A percentile compares a stretch with the other conserved stretches of the same genome.
phyloP scores from a whole-genome alignment of 2,113 vertebrate genomes.

The Archocentrus centrarchus region DNA sequence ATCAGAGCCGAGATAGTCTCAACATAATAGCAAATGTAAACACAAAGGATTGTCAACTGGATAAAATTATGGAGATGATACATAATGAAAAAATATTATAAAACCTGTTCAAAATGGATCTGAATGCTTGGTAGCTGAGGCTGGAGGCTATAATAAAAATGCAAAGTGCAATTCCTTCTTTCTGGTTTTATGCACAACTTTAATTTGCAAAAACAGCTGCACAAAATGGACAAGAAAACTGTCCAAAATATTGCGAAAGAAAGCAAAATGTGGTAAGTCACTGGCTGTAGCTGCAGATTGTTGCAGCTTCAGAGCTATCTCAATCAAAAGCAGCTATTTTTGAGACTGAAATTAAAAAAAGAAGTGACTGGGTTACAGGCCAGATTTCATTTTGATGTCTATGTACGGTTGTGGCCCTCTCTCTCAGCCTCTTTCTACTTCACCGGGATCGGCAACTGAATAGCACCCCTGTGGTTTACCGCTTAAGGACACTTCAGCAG shows the following conservation, averaged over 20 bases:
- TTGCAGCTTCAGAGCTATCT: not conserved
- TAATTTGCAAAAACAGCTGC: not conserved
- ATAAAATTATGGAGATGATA: not conserved
- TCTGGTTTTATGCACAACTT: not conserved
- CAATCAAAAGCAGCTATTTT: not conserved
- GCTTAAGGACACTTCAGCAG: constrained; percentile 53
- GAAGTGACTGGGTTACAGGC: not conserved
- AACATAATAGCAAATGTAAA: not conserved
- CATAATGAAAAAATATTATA: constrained; percentile 1
- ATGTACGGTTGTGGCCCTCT: constrained; percentile 12
- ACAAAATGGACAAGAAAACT: not conserved
- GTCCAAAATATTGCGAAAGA: not conserved
- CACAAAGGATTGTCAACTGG: not conserved
- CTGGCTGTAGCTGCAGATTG: not conserved
- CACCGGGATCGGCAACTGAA: not conserved
- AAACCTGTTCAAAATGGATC: not conserved
- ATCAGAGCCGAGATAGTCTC: not conserved
- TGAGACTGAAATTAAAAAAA: not conserved
- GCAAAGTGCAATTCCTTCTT: not conserved
- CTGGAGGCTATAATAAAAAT: not conserved
- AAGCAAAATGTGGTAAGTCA: not conserved
- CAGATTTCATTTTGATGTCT: not conserved
- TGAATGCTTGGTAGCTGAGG: not conserved
- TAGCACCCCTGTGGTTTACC: not conserved
- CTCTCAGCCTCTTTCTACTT: not conserved